Percentiles rank a stretch among this genome's conserved stretches.
Conservation (phyloP, 2,888 invertebrate species). For the Heliconius cydno region DNA sequence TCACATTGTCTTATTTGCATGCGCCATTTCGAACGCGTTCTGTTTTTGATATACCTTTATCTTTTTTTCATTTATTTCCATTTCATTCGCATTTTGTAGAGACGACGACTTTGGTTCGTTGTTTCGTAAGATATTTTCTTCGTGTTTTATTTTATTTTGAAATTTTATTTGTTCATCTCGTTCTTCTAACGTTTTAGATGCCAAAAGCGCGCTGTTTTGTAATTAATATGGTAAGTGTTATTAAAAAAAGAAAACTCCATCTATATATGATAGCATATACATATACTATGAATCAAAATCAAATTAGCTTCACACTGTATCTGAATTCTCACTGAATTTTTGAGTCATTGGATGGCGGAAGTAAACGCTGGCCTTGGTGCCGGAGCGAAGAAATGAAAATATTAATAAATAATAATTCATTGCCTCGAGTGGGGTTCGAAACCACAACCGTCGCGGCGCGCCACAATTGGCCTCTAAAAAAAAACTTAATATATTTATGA, state of each 20-base stretch:
- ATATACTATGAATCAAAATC: too few relatives aligned
- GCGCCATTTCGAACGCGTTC: constrained; percentile 50
- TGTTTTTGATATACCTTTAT: constrained; percentile 45
- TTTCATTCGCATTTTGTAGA: constrained; percentile 47
- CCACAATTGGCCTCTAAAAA: not conserved
- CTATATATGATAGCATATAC: too few relatives aligned
- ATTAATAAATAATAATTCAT: too few relatives aligned
- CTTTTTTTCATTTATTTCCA: constrained; percentile 50
- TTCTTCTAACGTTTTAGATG: constrained; percentile 64
- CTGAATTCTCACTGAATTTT: too few relatives aligned
- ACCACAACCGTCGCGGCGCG: too few relatives aligned
- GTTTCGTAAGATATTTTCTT: constrained; percentile 48
- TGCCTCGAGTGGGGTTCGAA: too few relatives aligned
- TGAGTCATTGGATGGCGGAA: too few relatives aligned
- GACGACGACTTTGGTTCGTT: constrained; percentile 41
- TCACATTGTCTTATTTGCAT: constrained; percentile 61
- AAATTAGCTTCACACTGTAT: too few relatives aligned
- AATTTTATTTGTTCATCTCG: constrained; percentile 63
- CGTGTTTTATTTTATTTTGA: constrained; percentile 53
- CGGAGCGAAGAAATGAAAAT: too few relatives aligned
- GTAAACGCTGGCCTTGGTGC: too few relatives aligned
- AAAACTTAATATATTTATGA: not conserved
- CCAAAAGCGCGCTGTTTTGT: constrained; percentile 57
- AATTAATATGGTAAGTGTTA: not conserved
- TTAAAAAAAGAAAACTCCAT: not conserved